Conservation (phyloP, 2,888 invertebrate species). For the Acleris emargana region DNA sequence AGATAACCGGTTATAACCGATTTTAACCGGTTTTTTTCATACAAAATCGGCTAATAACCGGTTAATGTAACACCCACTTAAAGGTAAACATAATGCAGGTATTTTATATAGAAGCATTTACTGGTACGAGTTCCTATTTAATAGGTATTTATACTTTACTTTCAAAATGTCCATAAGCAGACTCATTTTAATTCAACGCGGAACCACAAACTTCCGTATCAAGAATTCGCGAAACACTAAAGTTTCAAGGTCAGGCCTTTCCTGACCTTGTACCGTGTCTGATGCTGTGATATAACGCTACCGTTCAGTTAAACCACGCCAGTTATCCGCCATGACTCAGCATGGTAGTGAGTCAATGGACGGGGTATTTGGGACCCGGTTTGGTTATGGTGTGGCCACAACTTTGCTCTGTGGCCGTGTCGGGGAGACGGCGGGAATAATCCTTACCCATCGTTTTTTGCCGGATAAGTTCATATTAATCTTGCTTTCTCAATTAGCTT, state of each 20-base stretch:
- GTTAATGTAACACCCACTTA: no score
- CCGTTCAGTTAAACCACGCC: slow-evolving; percentile 9
- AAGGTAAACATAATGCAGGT: no score
- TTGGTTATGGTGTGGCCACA: no score
- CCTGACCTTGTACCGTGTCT: slow-evolving; percentile 20
- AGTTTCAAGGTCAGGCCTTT: slow-evolving; percentile 21
- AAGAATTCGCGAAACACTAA: slow-evolving; percentile 15
- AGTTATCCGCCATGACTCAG: slow-evolving; percentile 21
- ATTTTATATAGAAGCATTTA: no score
- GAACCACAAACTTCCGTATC: slow-evolving; percentile 2
- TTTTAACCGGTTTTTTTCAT: no score
- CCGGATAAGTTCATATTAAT: no score
- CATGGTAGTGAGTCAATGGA: slow-evolving; percentile 5
- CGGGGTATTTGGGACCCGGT: neutral
- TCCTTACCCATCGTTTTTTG: no score
- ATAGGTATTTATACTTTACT: neutral
- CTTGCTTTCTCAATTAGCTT: no score
- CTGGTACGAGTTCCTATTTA: no score
- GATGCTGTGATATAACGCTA: slow-evolving; percentile 18
- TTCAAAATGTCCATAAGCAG: neutral
- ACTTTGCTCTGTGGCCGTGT: neutral
- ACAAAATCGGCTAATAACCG: no score
- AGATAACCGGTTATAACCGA: no score
- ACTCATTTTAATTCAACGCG: slow-evolving; percentile 6
- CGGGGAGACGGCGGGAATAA: no score